A percentile compares a stretch with the other conserved stretches of the same genome.
Evolutionary conservation across 2,113 vertebrate species (phyloP).

Genomic region (Tychaedon coryphoeus): DNA sequence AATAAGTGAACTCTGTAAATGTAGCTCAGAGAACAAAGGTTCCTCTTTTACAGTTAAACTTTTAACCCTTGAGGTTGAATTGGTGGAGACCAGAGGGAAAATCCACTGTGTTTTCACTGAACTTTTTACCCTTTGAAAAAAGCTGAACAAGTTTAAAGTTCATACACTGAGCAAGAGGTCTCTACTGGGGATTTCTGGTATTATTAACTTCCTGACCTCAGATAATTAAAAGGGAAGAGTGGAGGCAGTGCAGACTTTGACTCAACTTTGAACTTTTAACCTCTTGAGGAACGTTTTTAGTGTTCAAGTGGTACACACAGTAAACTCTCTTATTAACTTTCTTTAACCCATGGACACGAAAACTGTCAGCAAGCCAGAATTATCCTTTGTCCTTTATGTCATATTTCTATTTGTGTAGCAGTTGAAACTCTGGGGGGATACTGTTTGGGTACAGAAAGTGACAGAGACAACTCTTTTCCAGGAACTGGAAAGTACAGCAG

Average conservation of each 20-base stretch:
- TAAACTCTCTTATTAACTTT: constrained; percentile 72
- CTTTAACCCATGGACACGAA: constrained; percentile 46
- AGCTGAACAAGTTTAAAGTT: constrained; percentile 79
- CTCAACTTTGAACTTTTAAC: constrained; percentile 86
- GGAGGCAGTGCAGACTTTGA: constrained; percentile 76
- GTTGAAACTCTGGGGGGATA: neutral
- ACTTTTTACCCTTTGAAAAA: constrained; percentile 83
- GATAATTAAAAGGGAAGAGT: constrained; percentile 84
- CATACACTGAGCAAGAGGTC: constrained; percentile 79
- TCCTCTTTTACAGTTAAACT: constrained; percentile 82
- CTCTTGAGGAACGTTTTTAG: constrained; percentile 72
- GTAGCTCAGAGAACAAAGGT: constrained; percentile 80
- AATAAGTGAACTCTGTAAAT: constrained; percentile 82
- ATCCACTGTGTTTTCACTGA: constrained; percentile 76
- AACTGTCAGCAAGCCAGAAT: constrained; percentile 54
- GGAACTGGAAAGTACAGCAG: constrained; percentile 41
- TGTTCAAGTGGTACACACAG: constrained; percentile 69
- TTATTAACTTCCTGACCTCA: constrained; percentile 87
- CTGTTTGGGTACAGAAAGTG: constrained; percentile 56
- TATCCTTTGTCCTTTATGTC: constrained; percentile 50
- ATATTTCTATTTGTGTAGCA: constrained; percentile 55
- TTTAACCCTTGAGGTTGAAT: constrained; percentile 81
- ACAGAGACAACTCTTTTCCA: constrained; percentile 48
- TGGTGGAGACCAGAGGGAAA: constrained; percentile 74
- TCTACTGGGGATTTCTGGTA: constrained; percentile 82